A percentile compares a stretch with the other conserved stretches of the same genome.
These are phyloP conservation scores for Teleopsis dalmanni DNA, from an alignment of 1,140 invertebrate species.

Conservation along the genomic window DNA sequence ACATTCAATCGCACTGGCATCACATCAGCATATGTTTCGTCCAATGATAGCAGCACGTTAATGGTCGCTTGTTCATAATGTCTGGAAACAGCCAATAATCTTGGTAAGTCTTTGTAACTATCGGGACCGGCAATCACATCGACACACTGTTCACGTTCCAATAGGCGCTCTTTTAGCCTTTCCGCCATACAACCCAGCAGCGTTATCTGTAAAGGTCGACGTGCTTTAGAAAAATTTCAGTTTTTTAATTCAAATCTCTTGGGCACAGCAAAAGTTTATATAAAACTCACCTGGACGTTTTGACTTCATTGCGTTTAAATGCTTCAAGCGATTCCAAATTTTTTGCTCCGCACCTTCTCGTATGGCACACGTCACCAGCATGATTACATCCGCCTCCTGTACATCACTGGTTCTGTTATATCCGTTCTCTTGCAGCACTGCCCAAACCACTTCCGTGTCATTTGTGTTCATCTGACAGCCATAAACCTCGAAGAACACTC, in stretches of 20 bases:
- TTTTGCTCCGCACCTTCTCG: slow-evolving; percentile 89
- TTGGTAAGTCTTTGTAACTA: slow-evolving; percentile 88
- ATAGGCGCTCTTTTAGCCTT: slow-evolving; percentile 76
- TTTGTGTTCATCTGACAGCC: slow-evolving; percentile 98
- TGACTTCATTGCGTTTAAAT: slow-evolving; percentile 61
- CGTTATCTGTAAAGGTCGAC: slow-evolving; percentile 53
- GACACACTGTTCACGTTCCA: slow-evolving; percentile 77
- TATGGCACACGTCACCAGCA: slow-evolving; percentile 92
- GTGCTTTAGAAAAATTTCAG: no score
- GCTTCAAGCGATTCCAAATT: slow-evolving; percentile 75
- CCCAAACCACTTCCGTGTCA: slow-evolving; percentile 89
- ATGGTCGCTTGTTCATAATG: slow-evolving; percentile 72
- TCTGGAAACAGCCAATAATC: slow-evolving; percentile 69
- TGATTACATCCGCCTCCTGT: slow-evolving; percentile 75
- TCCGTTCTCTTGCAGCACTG: slow-evolving; percentile 71
- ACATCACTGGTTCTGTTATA: slow-evolving; percentile 61
- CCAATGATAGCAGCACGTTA: slow-evolving; percentile 88
- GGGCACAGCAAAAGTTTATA: no score
- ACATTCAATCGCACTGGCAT: slow-evolving; percentile 78
- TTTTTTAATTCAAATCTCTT: no score
- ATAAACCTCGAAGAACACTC: slow-evolving; percentile 80
- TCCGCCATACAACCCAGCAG: slow-evolving; percentile 93
- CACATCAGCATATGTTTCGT: slow-evolving; percentile 96
- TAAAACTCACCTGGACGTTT: no score
- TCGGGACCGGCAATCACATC: slow-evolving; percentile 94